phyloP scores from a whole-genome alignment of 2,888 invertebrate species.

The Platycnemis pennipes region DNA sequence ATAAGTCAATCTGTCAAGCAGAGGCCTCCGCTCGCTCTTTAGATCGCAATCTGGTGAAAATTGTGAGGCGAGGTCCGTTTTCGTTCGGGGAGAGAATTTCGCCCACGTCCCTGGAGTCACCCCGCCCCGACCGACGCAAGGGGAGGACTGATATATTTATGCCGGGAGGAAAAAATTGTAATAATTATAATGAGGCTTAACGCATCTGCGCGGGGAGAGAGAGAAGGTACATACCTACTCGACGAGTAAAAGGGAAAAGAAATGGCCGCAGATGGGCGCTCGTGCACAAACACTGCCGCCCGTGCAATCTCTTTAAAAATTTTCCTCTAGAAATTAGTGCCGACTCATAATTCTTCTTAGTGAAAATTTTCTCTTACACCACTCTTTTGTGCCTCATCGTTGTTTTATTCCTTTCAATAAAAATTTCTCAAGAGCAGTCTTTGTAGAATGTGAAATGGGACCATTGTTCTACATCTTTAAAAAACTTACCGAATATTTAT shows the following conservation, averaged over 20 bases:
- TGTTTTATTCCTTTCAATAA: too few relatives aligned
- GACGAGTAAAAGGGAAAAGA: conserved; percentile 4
- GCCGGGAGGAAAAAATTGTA: conserved; percentile 47
- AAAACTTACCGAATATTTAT: too few relatives aligned
- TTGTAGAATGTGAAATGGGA: too few relatives aligned
- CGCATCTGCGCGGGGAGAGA: neutral
- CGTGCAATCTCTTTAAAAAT: neutral
- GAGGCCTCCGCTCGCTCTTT: conserved; percentile 6
- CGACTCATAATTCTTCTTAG: too few relatives aligned
- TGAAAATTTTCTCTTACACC: too few relatives aligned
- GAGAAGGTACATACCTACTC: too few relatives aligned
- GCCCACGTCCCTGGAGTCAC: neutral
- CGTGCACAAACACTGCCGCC: neutral
- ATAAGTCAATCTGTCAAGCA: conserved; percentile 58
- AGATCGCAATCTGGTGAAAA: conserved; percentile 39
- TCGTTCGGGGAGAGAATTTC: neutral
- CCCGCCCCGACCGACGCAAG: neutral
- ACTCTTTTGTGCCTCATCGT: too few relatives aligned
- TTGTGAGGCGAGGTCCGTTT: neutral
- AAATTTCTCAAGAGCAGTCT: too few relatives aligned
- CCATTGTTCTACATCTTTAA: too few relatives aligned
- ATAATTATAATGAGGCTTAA: neutral
- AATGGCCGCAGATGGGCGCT: neutral
- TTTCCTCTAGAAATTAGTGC: too few relatives aligned
- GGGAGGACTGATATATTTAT: conserved; percentile 40